Conservation (phyloP, 2,888 invertebrate genomes). For the Diabrotica balteata region DNA sequence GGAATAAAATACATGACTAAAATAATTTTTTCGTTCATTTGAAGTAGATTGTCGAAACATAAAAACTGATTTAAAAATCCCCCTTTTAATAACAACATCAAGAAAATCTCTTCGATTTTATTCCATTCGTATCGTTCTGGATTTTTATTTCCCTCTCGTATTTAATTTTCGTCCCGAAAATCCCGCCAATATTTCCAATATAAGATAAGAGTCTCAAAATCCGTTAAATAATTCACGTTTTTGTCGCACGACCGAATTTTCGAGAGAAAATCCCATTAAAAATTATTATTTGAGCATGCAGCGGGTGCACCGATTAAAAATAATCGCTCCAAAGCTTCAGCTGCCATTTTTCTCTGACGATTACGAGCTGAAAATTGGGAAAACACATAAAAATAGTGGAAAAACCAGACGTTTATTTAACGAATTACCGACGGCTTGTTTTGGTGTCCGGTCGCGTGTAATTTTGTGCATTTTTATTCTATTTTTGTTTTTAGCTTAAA, state of each 20-base stretch:
- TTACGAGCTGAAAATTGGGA: conserved; percentile 33
- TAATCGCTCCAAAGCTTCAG: conserved; percentile 43
- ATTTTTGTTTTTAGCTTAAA: background rate
- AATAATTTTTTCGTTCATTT: too few species aligned
- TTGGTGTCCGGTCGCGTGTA: conserved; percentile 3
- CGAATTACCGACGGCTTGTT: conserved; percentile 20
- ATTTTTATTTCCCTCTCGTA: background rate
- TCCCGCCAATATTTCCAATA: conserved; percentile 1
- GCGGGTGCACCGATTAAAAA: conserved; percentile 43
- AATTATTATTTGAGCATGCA: conserved; percentile 28
- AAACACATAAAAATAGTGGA: conserved; percentile 13
- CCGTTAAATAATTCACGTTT: conserved; percentile 15
- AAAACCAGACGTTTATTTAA: conserved; percentile 20
- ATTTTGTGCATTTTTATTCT: conserved; percentile 6
- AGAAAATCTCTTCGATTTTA: too few species aligned
- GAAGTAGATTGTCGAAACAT: too few species aligned
- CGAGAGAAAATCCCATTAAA: conserved; percentile 25
- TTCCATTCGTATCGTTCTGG: too few species aligned
- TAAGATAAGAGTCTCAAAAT: conserved; percentile 12
- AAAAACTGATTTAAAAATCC: too few species aligned
- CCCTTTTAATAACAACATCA: too few species aligned
- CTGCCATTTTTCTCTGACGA: conserved; percentile 35
- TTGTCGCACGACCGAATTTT: conserved; percentile 11
- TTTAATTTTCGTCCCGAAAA: background rate
- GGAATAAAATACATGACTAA: too few species aligned